phyloP scores from a whole-genome alignment of 2,888 invertebrate species.

The Maniola hyperantus region DNA sequence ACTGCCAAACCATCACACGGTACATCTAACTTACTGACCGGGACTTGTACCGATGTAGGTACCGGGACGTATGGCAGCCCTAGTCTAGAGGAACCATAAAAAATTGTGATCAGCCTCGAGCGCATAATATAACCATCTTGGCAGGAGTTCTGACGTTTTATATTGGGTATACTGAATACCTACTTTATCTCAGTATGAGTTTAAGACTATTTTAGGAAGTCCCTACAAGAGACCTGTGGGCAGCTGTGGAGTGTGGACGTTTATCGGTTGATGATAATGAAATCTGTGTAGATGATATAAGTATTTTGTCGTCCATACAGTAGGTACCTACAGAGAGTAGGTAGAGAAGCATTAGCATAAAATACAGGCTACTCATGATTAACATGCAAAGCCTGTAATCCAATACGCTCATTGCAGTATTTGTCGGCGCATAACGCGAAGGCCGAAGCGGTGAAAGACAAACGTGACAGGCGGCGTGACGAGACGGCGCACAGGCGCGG shows the following conservation, averaged over 20 bases:
- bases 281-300: neutral
- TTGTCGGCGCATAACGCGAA: constrained; percentile 40
- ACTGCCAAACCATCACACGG: no score
- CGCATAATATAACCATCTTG: constrained; percentile 19
- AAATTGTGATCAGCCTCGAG: constrained; percentile 29
- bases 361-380: constrained; percentile 12
- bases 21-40: no score
- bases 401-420: constrained; percentile 33
- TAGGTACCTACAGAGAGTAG: neutral
- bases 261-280: no score
- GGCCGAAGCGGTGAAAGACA: constrained; percentile 45
- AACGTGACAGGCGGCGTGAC: constrained; percentile 48
- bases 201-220: constrained; percentile 20
- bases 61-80: no score
- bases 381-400: constrained; percentile 22
- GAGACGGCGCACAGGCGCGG: constrained; percentile 45
- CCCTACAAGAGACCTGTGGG: no score
- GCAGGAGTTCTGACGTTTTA: constrained; percentile 30
- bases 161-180: neutral
- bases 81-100: constrained; percentile 22
- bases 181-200: constrained; percentile 21
- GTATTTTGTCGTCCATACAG: neutral
- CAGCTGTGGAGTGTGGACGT: no score
- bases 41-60: no score
- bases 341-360: constrained; percentile 3